Evolutionary conservation across 2,888 invertebrate genomes (phyloP), one percentile per base, ranked within the genome.

Genomic region (Caprella mutica): DNA sequence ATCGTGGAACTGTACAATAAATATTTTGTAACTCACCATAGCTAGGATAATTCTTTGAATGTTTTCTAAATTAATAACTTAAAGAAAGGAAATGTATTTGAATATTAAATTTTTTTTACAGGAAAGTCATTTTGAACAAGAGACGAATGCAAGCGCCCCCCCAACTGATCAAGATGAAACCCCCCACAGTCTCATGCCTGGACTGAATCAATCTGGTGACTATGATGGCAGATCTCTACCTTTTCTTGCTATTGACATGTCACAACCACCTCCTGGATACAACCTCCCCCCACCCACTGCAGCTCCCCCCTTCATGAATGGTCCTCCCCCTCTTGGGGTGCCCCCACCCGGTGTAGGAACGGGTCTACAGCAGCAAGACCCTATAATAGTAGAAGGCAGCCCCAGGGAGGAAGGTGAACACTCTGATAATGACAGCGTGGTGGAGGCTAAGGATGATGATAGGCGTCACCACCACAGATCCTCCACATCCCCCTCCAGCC

Each of bases 241-340:
- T 9, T 68, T 67, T 59, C 65, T 68, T 5, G 62, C 66, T 1
- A 62, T 68, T 58, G 69, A 70, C 55, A 64, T 68, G 56, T 64
- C 68, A 44, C 77, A 77, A 67, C 78, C 78, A 27, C 78, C 78
- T 1, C 78, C 78, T 8, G 77, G 77, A 38, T 78, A 78, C 68
- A 51, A 59, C 27, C 56, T 56, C 14, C 62, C 62, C 17, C 12
- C 46, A 8, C 26, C 56, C 14, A 53, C 60, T 19, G 44, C 55
- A 35, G 59, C 59, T 19, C 59, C 62, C 17, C 63, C 59, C 5
- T 23, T 44, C 24, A 17, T 59, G 30, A 57, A 60, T n/a, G 55
- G 29, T 27, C 5, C 51, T 2, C 59, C 39, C 6, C 53, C 53
- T 4, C 23, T 48, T 17, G 39, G 39, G 24, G 39, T 39, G 6